These are phyloP conservation scores for Mus minutoides DNA, from an alignment of 2,797 vertebrate species.

Conservation along the genomic window DNA sequence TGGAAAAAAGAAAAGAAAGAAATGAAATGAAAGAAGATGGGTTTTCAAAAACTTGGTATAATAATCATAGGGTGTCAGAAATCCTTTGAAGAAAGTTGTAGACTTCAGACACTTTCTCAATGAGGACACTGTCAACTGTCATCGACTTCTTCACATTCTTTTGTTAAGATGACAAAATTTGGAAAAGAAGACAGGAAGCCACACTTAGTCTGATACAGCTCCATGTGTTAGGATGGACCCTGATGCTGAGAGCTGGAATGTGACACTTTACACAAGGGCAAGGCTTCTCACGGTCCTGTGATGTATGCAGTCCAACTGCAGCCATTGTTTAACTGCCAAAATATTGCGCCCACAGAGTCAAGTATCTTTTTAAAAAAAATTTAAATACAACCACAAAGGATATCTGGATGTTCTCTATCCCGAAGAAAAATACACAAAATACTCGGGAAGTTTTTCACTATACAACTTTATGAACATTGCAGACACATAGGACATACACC, in stretches of 20 bases:
- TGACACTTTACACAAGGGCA: background rate
- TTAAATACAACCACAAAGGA: background rate
- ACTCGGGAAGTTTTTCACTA: background rate
- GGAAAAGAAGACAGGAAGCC: background rate
- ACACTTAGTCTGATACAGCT: background rate
- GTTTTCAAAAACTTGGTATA: background rate
- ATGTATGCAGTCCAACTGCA: background rate
- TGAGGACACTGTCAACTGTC: background rate
- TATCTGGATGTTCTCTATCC: background rate
- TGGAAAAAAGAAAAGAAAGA: background rate
- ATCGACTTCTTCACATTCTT: background rate
- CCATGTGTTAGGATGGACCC: background rate
- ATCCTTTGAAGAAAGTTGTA: background rate
- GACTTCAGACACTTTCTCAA: background rate
- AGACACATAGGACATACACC: background rate
- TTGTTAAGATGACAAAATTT: background rate
- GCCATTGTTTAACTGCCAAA: background rate
- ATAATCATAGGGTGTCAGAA: background rate
- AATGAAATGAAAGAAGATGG: background rate
- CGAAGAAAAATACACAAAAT: background rate
- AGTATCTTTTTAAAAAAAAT: background rate
- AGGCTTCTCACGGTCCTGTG: background rate
- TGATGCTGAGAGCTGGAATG: background rate
- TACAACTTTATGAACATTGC: background rate
- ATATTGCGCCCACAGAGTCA: background rate